Conservation (phyloP, 2,113 vertebrate species). For the Pitta sordida region DNA sequence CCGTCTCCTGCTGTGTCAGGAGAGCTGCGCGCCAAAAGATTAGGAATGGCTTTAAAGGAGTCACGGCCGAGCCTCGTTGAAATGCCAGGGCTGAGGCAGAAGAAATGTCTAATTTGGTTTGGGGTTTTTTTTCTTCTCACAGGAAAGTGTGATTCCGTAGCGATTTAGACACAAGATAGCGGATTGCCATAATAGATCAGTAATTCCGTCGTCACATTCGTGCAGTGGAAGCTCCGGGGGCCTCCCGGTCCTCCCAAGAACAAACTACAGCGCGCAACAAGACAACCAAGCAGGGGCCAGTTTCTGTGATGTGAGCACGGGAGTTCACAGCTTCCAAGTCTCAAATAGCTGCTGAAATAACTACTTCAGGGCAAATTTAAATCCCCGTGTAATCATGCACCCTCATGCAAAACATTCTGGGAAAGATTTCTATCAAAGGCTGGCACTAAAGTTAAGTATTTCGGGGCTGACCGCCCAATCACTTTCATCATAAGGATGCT, state of each 20-base stretch:
- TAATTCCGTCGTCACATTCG: fast-evolving
- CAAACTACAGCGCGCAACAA: fast-evolving
- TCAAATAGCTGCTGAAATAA: not conserved
- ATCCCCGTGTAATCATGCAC: not conserved
- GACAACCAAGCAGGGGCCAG: not conserved
- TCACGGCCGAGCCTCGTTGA: not conserved
- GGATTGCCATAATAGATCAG: fast-evolving
- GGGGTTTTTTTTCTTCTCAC: not conserved
- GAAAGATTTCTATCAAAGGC: not conserved
- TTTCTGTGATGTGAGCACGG: not conserved
- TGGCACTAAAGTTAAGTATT: not conserved
- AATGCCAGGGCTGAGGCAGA: not conserved
- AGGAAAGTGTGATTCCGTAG: not conserved
- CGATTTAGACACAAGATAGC: not conserved
- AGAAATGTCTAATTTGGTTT: not conserved
- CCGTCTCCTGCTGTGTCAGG: fast-evolving
- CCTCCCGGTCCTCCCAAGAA: fast-evolving
- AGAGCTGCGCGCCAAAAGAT: fast-evolving
- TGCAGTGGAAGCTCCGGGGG: no score
- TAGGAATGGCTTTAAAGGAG: fast-evolving
- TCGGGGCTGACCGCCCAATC: fast-evolving
- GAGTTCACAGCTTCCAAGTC: fast-evolving
- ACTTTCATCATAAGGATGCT: not conserved
- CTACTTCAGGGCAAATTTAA: not conserved
- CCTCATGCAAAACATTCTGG: not conserved